A percentile compares a stretch with the other conserved stretches of the same genome.
Evolutionary conservation across 2,888 invertebrate genomes (phyloP).

Genomic region (Pristionchus japonicus): DNA sequence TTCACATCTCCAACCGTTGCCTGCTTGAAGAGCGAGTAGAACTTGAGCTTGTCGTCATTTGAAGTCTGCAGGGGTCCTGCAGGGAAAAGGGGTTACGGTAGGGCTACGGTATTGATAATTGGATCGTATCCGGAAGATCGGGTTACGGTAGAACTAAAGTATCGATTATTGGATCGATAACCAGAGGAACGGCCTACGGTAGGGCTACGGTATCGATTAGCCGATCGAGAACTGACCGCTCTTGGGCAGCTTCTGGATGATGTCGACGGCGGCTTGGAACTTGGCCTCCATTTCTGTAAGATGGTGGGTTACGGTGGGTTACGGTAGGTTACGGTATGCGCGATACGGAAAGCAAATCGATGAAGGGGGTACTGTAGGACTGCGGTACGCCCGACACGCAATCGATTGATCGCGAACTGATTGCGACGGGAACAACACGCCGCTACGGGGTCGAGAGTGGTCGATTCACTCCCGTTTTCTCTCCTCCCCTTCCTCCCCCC

Average conservation of each 20-base stretch:
- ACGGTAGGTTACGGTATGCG: background rate
- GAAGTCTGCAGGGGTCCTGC: slow-evolving; percentile 70
- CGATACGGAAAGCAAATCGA: no score
- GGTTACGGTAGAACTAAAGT: background rate
- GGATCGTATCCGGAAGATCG: background rate
- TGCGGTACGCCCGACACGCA: background rate
- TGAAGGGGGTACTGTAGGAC: no score
- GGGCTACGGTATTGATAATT: background rate
- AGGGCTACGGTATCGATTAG: background rate
- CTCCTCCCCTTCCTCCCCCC: background rate
- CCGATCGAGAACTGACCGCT: slow-evolving; percentile 54
- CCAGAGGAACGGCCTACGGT: no score
- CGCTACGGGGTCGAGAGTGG: background rate
- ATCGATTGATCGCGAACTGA: background rate
- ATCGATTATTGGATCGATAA: background rate
- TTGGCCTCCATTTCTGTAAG: slow-evolving; percentile 56
- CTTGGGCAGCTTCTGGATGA: slow-evolving; percentile 74
- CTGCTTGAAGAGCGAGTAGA: slow-evolving; percentile 74
- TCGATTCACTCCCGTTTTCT: background rate
- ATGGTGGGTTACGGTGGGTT: background rate
- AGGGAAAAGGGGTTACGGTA: slow-evolving; percentile 46
- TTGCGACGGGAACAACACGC: background rate
- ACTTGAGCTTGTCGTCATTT: slow-evolving; percentile 73
- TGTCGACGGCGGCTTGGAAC: slow-evolving; percentile 73
- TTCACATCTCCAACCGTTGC: slow-evolving; percentile 73